Conservation (phyloP, 2,113 vertebrate species). For the Cranoglanis bouderius region DNA sequence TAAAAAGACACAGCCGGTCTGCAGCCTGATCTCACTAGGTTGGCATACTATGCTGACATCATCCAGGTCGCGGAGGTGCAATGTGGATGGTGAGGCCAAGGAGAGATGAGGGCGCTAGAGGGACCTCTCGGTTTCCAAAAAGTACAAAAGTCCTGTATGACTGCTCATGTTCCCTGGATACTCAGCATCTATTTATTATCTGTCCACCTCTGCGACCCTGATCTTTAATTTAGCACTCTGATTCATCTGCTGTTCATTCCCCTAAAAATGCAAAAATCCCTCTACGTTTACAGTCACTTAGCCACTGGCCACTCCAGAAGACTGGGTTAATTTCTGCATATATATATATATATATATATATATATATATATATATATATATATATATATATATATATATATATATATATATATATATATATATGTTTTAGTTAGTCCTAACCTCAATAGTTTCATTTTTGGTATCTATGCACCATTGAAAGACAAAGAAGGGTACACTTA, state of each 20-base stretch:
- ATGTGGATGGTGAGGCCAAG: slow-evolving; percentile 42
- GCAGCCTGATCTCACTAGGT: slow-evolving; percentile 53
- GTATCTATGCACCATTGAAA: not conserved
- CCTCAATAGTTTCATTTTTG: not conserved
- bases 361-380: too few species aligned
- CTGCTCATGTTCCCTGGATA: slow-evolving; percentile 76
- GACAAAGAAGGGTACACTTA: not conserved
- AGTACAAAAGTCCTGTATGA: slow-evolving; percentile 68
- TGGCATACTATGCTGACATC: slow-evolving; percentile 60
- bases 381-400: too few species aligned
- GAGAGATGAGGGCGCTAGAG: slow-evolving; percentile 49
- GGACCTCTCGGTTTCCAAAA: slow-evolving; percentile 63
- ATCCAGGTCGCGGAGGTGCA: slow-evolving; percentile 59
- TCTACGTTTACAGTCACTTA: slow-evolving; percentile 78
- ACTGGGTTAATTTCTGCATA: slow-evolving; percentile 25
- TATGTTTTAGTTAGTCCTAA: slow-evolving; percentile 22
- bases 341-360: too few species aligned
- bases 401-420: too few species aligned
- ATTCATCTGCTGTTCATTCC: slow-evolving; percentile 87
- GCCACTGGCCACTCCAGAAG: slow-evolving; percentile 58
- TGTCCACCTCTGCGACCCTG: slow-evolving; percentile 73
- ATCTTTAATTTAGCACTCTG: slow-evolving; percentile 90
- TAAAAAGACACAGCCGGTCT: slow-evolving; percentile 54
- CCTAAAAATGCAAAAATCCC: slow-evolving; percentile 79
- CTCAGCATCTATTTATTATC: slow-evolving; percentile 82